Conservation (phyloP, 2,888 invertebrate genomes). For the Lordiphosa andalusiaca region DNA sequence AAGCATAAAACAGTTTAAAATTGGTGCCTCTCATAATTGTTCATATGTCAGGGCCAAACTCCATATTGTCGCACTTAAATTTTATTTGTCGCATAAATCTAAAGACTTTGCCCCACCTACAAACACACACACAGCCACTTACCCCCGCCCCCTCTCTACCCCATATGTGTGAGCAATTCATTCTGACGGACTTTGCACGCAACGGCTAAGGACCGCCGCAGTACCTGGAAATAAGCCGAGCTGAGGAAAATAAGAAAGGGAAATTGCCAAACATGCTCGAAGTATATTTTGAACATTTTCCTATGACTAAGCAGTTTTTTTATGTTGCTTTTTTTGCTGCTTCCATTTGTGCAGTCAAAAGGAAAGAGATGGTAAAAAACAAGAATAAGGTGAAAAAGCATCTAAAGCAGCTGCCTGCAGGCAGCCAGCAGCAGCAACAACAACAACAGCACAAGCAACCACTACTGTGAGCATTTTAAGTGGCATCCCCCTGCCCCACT, state of each 20-base stretch:
- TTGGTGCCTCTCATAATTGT: slow-evolving; percentile 45
- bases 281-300: slow-evolving; percentile 62
- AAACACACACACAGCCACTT: slow-evolving; percentile 16
- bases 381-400: slow-evolving; percentile 54
- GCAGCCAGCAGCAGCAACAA: slow-evolving; percentile 30
- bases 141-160: not conserved
- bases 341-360: slow-evolving; percentile 12
- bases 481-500: slow-evolving; percentile 5
- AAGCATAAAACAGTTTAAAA: too few relatives aligned
- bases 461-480: slow-evolving; percentile 14
- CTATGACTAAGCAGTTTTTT: slow-evolving; percentile 65
- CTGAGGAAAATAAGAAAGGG: slow-evolving; percentile 19
- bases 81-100: slow-evolving; percentile 74
- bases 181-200: slow-evolving; percentile 64
- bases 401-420: slow-evolving; percentile 48
- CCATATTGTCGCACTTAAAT: slow-evolving; percentile 75
- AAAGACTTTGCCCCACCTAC: slow-evolving; percentile 40
- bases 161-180: slow-evolving; percentile 66
- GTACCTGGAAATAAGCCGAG: not conserved
- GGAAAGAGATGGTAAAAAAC: slow-evolving; percentile 10
- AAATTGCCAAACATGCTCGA: slow-evolving; percentile 33
- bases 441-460: slow-evolving; percentile 19
- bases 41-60: slow-evolving; percentile 65
- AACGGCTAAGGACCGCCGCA: slow-evolving; percentile 50
- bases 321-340: slow-evolving; percentile 5